A percentile compares a stretch with the other conserved stretches of the same genome.
phyloP scores from a whole-genome alignment of 92 coral and sea anemone genomes.

The Galaxea fascicularis region DNA sequence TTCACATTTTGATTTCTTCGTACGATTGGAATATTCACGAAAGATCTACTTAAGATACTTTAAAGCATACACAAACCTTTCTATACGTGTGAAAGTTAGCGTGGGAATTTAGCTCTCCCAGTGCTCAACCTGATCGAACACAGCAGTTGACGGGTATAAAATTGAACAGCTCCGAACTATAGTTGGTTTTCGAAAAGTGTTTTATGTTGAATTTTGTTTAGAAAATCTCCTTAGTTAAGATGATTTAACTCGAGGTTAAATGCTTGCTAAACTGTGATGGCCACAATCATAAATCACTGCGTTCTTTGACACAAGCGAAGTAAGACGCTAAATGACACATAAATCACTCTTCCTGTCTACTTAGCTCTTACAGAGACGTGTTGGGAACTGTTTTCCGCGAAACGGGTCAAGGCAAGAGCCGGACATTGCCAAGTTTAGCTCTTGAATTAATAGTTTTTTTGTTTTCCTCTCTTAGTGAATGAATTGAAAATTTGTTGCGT shows the following conservation, averaged over 20 bases:
- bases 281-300: constrained; percentile 46
- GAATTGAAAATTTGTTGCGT: not conserved
- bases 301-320: constrained; percentile 29
- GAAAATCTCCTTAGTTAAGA: constrained; percentile 41
- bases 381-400: constrained; percentile 8
- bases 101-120: not conserved
- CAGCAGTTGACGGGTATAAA: not conserved
- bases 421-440: constrained; percentile 21
- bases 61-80: not conserved
- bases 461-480: not conserved
- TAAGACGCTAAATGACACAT: constrained; percentile 44
- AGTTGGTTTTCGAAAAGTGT: not conserved
- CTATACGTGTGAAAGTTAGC: not conserved
- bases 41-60: not conserved
- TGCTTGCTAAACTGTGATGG: constrained; percentile 24
- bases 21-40: not conserved
- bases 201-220: constrained; percentile 11
- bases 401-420: constrained; percentile 22
- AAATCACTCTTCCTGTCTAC: constrained; percentile 46
- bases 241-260: constrained; percentile 51
- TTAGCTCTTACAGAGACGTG: constrained; percentile 6
- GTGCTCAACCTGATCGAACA: not conserved
- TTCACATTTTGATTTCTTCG: not conserved
- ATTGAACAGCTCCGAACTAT: not conserved
- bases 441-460: not conserved